Base-by-base conservation (phyloP, 2,113 vertebrate genomes). In the Sorex fumeus region DNA sequence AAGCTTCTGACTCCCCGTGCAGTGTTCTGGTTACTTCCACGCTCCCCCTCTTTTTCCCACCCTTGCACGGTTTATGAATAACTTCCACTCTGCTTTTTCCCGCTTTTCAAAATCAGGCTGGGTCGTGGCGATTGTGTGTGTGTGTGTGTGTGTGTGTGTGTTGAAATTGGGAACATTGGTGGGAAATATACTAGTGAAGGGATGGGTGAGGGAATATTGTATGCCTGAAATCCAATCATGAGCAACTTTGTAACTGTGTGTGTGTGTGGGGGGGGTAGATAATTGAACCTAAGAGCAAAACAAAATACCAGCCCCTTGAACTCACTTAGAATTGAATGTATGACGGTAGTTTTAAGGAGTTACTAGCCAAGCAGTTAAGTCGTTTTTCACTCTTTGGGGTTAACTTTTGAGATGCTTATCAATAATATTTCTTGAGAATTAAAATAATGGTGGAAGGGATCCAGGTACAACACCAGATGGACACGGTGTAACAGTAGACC, bases 391-490 rank as follows among this genome's bases (percentile, higher is more conserved):
- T 74, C 67, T 86, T 57, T 8, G 25, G 40, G 18, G 15, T 40
- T 67, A 45, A 10, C 10, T 50, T 50, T 50, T 50, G 47, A 50
- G 47, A 50, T 13, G 47, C 47, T 50, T 10, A 50, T 50, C 47
- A 50, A 50, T 88, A 70, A 67, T 18, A 53, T 72, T 67, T 87
- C 34, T 90, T 82, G 64, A 89, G 43, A 53, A 80, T 67, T 90
- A 70, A 76, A 78, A 80, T 67, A 60, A 60, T 23, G 57, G 57
- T 60, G 57, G 19, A 16, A 21, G 18, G 57, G 57, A 60, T 23
- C 57, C 57, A 23, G 57, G 57, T 16, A 60, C 21, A 3, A 2
- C 21, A 23, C 18, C 57, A 21, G 57, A 7, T 60, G 18, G 57
- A 19, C 16, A 13, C 18, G 57, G 57, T 60, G 57, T 60, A 23